Evolutionary conservation across 1,140 invertebrate species (phyloP), one percentile per base, ranked within the genome.

Genomic region (Temnothorax nylanderi): DNA sequence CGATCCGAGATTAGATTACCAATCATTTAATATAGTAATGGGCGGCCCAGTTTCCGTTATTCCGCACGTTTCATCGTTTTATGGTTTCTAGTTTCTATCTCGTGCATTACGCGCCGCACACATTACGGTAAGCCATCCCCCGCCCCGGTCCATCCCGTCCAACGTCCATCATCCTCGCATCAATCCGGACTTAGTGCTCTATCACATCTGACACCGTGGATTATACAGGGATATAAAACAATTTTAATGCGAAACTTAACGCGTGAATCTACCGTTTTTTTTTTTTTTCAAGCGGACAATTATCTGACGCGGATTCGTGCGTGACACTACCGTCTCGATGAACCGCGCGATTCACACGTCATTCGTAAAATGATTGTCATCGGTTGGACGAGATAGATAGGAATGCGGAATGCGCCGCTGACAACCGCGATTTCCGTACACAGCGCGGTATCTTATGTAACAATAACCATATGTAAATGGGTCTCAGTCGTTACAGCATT

Each of bases 401-500:
- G 13, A 37, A 51, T 34, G 16, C 1, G 16, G 10, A 62, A 34
- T 11, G n/a, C 47, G 65, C 49, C 21, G 37, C 16, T 69, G 16
- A 69, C 34, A 32, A 32, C 5, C 6, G 32, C 51, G 21, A 44
- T 44, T 26, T 80, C 11, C 6, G n/a, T 16, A 16, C 11, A 16
- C 16, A 58, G 6, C 32, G 26, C 41, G 8, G 11, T 7, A 21
- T 81, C 47, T 54, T 69, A 49, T 32, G 60, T 49, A 67, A 51
- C 62, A 51, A 72, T 72, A 82, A 62, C 21, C 26, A 51, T 74
- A 60, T 75, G 69, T 32, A 84, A 84, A 84, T 60, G 58, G 26
- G 5, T 34, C 44, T 34, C 47, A 6, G 71, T 75, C 56, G 32
- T 74, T 60, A 60, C 10, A 49, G 18, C 21, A 10, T 71, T 26